Conservation (phyloP, 2,888 invertebrate genomes). For the Leuctra nigra region DNA sequence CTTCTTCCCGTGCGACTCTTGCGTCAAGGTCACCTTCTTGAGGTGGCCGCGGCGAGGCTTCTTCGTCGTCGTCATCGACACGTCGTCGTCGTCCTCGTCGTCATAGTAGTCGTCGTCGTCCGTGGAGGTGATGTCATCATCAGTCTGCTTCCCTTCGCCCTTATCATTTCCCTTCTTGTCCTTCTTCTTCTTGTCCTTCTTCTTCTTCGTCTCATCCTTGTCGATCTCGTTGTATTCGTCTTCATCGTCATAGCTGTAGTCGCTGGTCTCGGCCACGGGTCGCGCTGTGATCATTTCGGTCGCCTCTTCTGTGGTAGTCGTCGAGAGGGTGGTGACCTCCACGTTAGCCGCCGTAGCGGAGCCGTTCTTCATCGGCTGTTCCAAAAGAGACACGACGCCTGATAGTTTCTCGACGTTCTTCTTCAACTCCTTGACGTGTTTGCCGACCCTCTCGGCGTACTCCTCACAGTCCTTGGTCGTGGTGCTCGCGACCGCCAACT, state of each 20-base stretch:
- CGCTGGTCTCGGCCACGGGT: background rate
- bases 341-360: background rate
- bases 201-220: background rate
- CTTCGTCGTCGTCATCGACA: background rate
- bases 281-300: background rate
- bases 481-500: background rate
- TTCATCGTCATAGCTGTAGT: background rate
- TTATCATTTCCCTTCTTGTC: background rate
- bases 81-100: background rate
- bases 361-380: background rate
- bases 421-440: background rate
- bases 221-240: constrained; percentile 3
- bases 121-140: background rate
- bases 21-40: background rate
- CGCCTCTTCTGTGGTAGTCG: background rate
- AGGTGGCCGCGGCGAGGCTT: background rate
- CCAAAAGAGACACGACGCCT: background rate
- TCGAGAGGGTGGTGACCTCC: background rate
- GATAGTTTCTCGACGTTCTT: background rate
- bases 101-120: background rate
- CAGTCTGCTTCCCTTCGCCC: background rate
- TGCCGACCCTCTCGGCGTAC: background rate
- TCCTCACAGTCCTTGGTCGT: background rate
- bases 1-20: background rate
- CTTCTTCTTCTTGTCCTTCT: background rate